Base-by-base conservation (phyloP, 2,113 vertebrate species). In the Zosterops hypoxanthus region DNA sequence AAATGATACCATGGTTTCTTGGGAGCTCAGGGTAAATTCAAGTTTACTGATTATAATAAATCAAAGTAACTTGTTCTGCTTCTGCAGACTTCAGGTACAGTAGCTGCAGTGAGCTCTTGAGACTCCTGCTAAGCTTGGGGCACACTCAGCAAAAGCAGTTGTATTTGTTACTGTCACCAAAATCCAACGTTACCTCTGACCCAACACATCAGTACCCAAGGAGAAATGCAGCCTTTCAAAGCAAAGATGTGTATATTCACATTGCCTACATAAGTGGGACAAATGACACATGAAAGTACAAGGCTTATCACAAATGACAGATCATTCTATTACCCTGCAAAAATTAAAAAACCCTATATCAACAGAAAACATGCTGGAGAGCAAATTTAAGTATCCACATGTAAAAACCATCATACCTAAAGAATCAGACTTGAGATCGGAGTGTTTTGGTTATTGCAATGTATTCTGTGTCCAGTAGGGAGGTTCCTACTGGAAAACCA, bases 241-340 rank as follows among this genome's bases (percentile, higher is more conserved):
- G 41, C 56, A 50, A 15, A 41, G 5, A 44, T 20, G 16, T 24
- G 29, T 8, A 29, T 23, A 11, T 53, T 75, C 18, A 50, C 4
- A 4, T 6, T 22, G 25, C 44, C n/a, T 29, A 4, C 1, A 3
- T 4, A 5, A 16, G 3, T 9, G 42, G 44, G 44, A 79, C 49
- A 88, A 88, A 28, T 13, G 6, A 39, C n/a, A 15, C 0, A 3
- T 63, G 36, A 18, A 79, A 49, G 15, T 22, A 76, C 21, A 3
- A 1, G 4, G 9, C 33, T 29, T 44, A 60, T 12, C 12, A 59
- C 44, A 88, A 85, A 31, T 41, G 22, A 36, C 5, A 5, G 21
- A 20, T 31, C 49, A 57, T 86, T 41, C n/a, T 42, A 21, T 52
- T 57, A 80, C 9, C 12, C 34, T 52, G 49, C 39, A 75, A 36